Evolutionary conservation across 2,113 vertebrate species (phyloP).

Genomic region (Struthio camelus): DNA sequence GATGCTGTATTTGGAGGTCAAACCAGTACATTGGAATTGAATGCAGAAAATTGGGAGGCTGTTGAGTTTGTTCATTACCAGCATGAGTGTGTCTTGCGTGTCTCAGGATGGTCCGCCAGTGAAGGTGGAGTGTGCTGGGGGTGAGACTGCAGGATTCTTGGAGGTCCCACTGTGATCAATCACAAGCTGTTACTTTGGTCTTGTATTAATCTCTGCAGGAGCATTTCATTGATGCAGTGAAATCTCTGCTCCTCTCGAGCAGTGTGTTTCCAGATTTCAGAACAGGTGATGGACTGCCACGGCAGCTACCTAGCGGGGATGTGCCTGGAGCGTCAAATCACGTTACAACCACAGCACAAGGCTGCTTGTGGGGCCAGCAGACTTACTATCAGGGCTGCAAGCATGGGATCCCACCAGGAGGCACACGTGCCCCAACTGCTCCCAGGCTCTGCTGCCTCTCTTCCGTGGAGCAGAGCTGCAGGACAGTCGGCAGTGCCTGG

Average conservation of each 20-base stretch:
- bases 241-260: not conserved
- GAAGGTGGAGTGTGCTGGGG: not conserved
- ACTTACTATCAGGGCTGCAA: not conserved
- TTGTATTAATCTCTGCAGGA: not conserved
- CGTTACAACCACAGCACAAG: not conserved
- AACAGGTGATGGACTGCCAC: not conserved
- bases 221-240: not conserved
- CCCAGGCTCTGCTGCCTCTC: not conserved
- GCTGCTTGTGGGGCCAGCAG: not conserved
- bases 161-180: not conserved
- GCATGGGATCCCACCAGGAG: not conserved
- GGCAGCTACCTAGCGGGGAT: not conserved
- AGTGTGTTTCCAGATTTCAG: not conserved
- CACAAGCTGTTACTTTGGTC: not conserved
- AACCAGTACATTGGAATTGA: not conserved
- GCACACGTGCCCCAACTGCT: not conserved
- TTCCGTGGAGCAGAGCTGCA: not conserved
- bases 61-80: not conserved
- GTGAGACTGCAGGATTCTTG: not conserved
- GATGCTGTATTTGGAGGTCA: not conserved
- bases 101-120: not conserved
- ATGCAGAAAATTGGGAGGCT: not conserved
- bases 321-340: not conserved
- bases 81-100: not conserved
- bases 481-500: not conserved